Base-by-base conservation (phyloP, 2,797 vertebrate species). In the Catostomus latipinnis region DNA sequence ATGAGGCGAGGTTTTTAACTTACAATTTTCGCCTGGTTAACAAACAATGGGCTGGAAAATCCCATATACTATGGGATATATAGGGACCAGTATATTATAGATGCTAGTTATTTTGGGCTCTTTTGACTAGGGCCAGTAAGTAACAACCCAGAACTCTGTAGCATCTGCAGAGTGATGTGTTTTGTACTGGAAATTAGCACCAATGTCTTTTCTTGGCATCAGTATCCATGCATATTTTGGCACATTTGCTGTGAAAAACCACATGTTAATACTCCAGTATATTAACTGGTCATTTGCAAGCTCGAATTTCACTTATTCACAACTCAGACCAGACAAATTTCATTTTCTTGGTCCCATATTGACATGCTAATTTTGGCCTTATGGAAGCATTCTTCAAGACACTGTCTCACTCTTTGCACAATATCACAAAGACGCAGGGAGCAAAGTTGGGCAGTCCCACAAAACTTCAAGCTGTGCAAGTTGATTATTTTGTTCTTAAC, bases 281-380 rank as follows among this genome's bases (percentile, higher is more conserved):
- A 74, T 76, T 83, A 82, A 82, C 66, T 76, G 58, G 80, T 82
- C 79, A 82, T 83, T 70, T 62, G n/a, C 74, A 60, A 73, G 66
- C 58, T 67, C 76, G 43, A 75, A 74, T 82, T 84, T 78, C 79
- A 56, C 57, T 67, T 43, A 71, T 74, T 69, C 78, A 83, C 73
- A 70, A 66, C 62, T 68, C 72, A 69, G 82, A 76, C 69, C 78
- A 69, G 83, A 84, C 84, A 76, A 76, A 77, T 85, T 88, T 76
- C 69, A 85, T 88, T 82, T 86, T 76, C 81, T 72, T 80, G 65
- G 62, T 58, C 43, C 69, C 53, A 82, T 82, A 88, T 87, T 88
- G 82, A 88, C 70, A 88, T 89, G 88, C 84, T 82, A 84, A 88
- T 86, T 81, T 81, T 67, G 70, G 78, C 70, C 75, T 63, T 71